phyloP scores from a whole-genome alignment of 2,113 vertebrate species.

The Cebus imitator region DNA sequence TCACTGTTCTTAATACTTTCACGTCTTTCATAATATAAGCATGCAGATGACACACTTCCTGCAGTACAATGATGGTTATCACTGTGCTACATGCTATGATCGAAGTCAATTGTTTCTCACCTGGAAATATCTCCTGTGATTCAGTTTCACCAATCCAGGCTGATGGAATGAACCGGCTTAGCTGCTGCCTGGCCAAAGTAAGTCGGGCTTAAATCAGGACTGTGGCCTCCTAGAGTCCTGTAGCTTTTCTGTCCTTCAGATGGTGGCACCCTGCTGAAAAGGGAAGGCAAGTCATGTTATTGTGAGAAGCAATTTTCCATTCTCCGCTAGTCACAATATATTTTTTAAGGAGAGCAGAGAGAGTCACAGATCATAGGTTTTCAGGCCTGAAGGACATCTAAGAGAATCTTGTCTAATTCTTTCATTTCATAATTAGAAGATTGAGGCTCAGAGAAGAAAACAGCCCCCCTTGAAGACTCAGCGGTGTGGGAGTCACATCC shows the following conservation, averaged over 20 bases:
- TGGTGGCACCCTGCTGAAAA: neutral
- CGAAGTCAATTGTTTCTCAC: constrained; percentile 22
- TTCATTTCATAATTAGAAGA: neutral
- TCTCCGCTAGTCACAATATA: neutral
- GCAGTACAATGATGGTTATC: fast-evolving
- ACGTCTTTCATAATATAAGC: fast-evolving
- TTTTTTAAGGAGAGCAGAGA: neutral
- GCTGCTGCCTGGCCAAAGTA: neutral
- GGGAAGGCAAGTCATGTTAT: neutral
- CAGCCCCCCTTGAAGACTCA: neutral
- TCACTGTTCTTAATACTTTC: neutral
- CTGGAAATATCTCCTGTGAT: constrained; percentile 39
- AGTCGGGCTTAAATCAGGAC: neutral
- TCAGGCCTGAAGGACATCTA: neutral
- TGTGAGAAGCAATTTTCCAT: neutral
- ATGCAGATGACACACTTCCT: fast-evolving
- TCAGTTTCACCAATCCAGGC: constrained; percentile 53
- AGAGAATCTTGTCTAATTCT: neutral
- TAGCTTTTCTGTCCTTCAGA: neutral
- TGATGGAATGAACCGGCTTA: neutral
- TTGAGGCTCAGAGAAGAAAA: neutral
- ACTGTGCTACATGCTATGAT: fast-evolving
- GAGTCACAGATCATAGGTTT: neutral
- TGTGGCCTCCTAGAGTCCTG: neutral
- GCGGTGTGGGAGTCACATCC: neutral